Base-by-base conservation (phyloP, 2,113 vertebrate species). In the Hiodon tergisus region DNA sequence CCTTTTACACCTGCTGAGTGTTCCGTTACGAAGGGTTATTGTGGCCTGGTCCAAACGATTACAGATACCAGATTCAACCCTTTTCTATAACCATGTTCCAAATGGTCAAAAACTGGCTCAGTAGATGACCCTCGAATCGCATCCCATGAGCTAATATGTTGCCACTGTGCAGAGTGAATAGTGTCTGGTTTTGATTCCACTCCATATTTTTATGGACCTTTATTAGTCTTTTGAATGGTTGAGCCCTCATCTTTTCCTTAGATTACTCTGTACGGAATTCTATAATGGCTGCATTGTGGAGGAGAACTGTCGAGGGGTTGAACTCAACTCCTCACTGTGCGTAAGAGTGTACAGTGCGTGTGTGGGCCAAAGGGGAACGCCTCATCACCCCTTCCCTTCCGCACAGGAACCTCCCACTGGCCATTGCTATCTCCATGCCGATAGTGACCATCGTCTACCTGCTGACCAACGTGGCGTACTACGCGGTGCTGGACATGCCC, bases 391-490 rank as follows among this genome's bases (percentile, higher is more conserved):
- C 51, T 2, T 80, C 55, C 77, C 67, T n/a, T 80, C 68, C 76
- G 79, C 83, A 6, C 76, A 93, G 93, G 82, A 95, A 94, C 81
- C 85, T 95, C n/a, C 94, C 92, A 9, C 78, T 94, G 81, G 90
- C 92, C 73, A 94, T 95, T 68, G 91, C 88, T 58, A 83, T 93
- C 78, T 93, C 93, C 69, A 93, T 94, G 91, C 92, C 92, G 55
- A 82, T 94, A 50, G 91, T 94, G 79, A 89, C 93, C 47, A 59
- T 92, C 77, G 91, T 93, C 84, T 95, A 94, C 83, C 79, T 95
- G 74, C 68, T 94, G 87, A 94, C 93, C 70, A 95, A 93, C n/a
- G 86, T 93, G 81, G 92, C 92, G 0, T 95, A 94, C 77, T 94
- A 94, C 0, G 85, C 88, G 11, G 92, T 93, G 48, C 69, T 95